A percentile compares a stretch with the other conserved stretches of the same genome.
phyloP scores from a whole-genome alignment of 2,113 vertebrate species.

The Phrynocephalus versicolor region DNA sequence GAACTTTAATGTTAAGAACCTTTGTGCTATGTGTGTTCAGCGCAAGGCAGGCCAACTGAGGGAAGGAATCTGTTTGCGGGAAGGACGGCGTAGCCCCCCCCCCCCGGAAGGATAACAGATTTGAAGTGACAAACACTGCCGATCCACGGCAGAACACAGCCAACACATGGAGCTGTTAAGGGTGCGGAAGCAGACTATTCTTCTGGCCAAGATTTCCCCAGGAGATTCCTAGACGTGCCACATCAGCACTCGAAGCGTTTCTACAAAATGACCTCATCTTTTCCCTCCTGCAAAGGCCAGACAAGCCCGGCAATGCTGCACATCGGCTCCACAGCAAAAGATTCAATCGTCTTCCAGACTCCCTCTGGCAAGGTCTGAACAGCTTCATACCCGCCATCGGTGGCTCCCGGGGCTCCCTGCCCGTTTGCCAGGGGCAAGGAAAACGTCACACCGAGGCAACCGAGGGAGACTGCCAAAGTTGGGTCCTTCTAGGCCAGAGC shows the following conservation, averaged over 20 bases:
- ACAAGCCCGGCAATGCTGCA: background rate
- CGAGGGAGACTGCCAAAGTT: background rate
- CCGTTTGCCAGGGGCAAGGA: background rate
- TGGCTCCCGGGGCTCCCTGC: background rate
- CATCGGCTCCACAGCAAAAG: background rate
- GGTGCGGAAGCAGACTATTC: background rate
- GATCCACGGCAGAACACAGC: background rate
- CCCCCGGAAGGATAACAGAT: background rate
- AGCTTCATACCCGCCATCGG: background rate
- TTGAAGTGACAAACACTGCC: background rate
- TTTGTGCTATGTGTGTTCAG: background rate
- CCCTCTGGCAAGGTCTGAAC: background rate
- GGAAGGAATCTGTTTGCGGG: background rate
- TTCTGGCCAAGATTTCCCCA: background rate
- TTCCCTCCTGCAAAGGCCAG: background rate
- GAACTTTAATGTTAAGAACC: background rate
- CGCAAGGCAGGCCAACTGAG: background rate
- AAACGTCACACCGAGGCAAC: background rate
- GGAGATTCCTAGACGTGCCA: background rate
- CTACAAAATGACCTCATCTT: background rate
- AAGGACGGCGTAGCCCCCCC: background rate
- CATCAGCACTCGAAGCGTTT: background rate
- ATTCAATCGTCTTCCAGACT: background rate
- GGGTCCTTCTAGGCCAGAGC: accelerated
- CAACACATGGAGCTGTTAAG: background rate